These are phyloP conservation scores for Oreochromis aureus DNA, from an alignment of 2,113 vertebrate species.

Conservation along the genomic window DNA sequence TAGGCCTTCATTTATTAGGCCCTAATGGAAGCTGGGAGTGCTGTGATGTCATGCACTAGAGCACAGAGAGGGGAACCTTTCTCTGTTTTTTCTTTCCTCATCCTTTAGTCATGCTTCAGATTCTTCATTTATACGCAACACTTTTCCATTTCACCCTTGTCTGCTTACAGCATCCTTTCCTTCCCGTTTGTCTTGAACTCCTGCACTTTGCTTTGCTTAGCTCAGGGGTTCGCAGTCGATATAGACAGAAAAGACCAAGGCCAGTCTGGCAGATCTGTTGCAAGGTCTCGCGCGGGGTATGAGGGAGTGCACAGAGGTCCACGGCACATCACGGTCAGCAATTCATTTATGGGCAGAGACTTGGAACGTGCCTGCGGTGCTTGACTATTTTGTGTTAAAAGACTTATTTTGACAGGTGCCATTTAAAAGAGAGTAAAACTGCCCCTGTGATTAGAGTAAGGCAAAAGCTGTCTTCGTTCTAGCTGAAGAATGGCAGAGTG, in stretches of 20 bases:
- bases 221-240: not conserved
- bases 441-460: constrained; percentile 60
- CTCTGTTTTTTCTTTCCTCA: constrained; percentile 2
- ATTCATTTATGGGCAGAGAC: constrained; percentile 29
- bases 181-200: not conserved
- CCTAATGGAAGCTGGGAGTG: constrained; percentile 74
- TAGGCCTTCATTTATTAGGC: constrained; percentile 77
- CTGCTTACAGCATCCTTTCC: not conserved
- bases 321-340: constrained; percentile 29
- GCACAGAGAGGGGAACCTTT: constrained; percentile 57
- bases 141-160: constrained; percentile 13
- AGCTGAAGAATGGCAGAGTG: constrained; percentile 62
- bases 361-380: constrained; percentile 23
- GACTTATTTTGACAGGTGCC: constrained; percentile 74
- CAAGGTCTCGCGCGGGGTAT: constrained; percentile 33
- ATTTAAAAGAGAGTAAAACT: constrained; percentile 66
- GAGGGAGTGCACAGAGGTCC: constrained; percentile 3
- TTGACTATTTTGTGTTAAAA: constrained; percentile 34
- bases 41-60: constrained; percentile 72
- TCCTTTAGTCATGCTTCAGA: not conserved
- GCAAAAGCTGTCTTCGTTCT: constrained; percentile 58
- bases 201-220: not conserved
- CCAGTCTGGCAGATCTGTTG: constrained; percentile 11
- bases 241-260: not conserved
- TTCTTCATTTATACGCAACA: not conserved